Evolutionary conservation across 2,797 vertebrate species (phyloP), one percentile per base, ranked within the genome.

Genomic region (Cuniculus paca): DNA sequence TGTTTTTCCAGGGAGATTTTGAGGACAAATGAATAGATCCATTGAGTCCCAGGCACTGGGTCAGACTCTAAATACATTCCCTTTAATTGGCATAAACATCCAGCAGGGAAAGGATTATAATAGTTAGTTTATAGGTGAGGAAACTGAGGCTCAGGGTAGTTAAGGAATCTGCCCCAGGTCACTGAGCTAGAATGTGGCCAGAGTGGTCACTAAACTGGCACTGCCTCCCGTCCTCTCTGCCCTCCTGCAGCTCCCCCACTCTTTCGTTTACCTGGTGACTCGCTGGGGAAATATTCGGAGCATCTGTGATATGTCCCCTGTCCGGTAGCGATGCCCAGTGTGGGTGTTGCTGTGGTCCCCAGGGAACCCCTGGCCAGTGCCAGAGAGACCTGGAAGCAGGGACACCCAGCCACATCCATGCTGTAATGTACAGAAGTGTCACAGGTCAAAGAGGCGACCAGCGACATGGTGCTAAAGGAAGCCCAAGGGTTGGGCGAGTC

Each of bases 51-150:
- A 95, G 54, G 54, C 56, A 42, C 48, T 90, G 87, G 84, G 52
- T 45, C 58, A 84, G 54, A 89, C 90, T 85, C 95, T 88, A 84
- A 93, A 90, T 58, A 91, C 10, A 26, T 77, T 63, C 68, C 72
- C 78, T 93, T 90, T 87, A 45, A 61, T 87, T 93, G 78, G 81
- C 84, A 94, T 94, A 96, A 93, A 72, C 68, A 93, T 42, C 75
- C 83, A 86, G 52, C n/a, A 63, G 82, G 56, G 28, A 91, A 84
- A 58, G 83, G 36, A 80, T 36, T 79, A 65, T 24, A 63, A 87
- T 80, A 28, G 39, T 39, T 60, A 34, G 56, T 82, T 65, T 81
- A 72, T 6, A 91, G 75, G 75, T 42, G 72, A 90, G 31, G 77
- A 93, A 87, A 58, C 91, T 20, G 70, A 94, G 36, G 52, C 42